phyloP scores from a whole-genome alignment of 2,797 vertebrate species.

The Chelonia mydas region DNA sequence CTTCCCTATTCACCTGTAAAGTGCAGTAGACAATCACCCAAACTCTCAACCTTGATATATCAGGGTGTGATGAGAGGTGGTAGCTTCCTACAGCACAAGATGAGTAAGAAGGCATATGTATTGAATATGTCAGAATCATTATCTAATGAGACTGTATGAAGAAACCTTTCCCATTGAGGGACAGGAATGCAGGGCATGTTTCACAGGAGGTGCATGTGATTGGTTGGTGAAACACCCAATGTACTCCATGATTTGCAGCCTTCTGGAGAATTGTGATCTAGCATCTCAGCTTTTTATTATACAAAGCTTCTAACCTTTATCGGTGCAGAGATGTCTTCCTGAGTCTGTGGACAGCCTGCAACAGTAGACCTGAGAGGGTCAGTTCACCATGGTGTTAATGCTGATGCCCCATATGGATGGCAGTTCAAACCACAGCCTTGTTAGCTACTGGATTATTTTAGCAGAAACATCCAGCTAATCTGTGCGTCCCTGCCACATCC shows the following conservation, averaged over 20 bases:
- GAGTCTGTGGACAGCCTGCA: fast-evolving
- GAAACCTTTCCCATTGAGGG: neutral
- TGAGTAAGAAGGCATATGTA: neutral
- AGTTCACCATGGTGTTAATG: neutral
- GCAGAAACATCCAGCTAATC: neutral
- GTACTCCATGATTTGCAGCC: neutral
- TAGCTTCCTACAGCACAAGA: neutral
- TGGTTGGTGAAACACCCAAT: neutral
- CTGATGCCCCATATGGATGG: neutral
- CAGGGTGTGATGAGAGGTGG: neutral
- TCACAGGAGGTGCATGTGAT: neutral
- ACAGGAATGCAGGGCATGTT: neutral
- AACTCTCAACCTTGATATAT: neutral
- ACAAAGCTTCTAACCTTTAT: neutral
- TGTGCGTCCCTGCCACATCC: neutral
- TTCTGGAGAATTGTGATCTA: neutral
- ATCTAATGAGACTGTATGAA: neutral
- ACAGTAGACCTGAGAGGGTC: fast-evolving
- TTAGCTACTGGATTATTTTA: neutral
- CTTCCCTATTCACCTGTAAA: neutral
- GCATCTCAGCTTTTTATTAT: neutral
- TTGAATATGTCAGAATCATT: neutral
- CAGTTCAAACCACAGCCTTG: neutral
- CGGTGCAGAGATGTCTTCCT: too few relatives aligned
- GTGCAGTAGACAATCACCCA: neutral